These are phyloP conservation scores for Megaleporinus macrocephalus DNA, from an alignment of 2,113 vertebrate species.

Conservation along the genomic window DNA sequence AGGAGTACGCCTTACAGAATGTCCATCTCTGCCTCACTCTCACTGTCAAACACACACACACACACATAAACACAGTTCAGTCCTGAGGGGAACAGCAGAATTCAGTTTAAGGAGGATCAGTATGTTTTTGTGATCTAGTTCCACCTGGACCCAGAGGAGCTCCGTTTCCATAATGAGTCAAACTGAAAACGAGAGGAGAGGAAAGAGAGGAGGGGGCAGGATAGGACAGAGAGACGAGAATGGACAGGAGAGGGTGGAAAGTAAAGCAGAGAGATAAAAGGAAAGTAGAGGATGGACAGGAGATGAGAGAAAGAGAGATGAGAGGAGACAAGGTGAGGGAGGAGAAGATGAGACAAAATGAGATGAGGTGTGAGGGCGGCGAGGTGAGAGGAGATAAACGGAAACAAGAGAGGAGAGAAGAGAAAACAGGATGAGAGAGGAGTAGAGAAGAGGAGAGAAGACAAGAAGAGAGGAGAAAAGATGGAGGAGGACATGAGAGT, in stretches of 20 bases:
- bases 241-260: neutral
- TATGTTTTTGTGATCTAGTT: too few relatives aligned
- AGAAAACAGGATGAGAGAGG: neutral
- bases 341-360: too few relatives aligned
- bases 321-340: slow-evolving; percentile 41
- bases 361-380: neutral
- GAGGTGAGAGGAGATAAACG: slow-evolving; percentile 24
- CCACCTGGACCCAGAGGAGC: too few relatives aligned
- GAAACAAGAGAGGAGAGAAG: neutral
- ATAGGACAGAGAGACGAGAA: slow-evolving; percentile 2
- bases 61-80: slow-evolving; percentile 4
- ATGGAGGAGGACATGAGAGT: slow-evolving; percentile 16
- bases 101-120: too few relatives aligned
- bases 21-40: slow-evolving; percentile 13
- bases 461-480: neutral
- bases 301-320: neutral
- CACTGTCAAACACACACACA: slow-evolving; percentile 24
- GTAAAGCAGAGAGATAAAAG: neutral
- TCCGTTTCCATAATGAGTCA: too few relatives aligned
- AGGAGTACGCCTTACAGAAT: slow-evolving; percentile 1
- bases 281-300: neutral
- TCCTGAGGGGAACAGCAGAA: neutral
- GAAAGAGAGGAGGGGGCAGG: neutral
- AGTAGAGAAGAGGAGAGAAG: slow-evolving; percentile 4
- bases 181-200: neutral